phyloP scores from a whole-genome alignment of 2,797 vertebrate species.

The Lepus oiostolus region DNA sequence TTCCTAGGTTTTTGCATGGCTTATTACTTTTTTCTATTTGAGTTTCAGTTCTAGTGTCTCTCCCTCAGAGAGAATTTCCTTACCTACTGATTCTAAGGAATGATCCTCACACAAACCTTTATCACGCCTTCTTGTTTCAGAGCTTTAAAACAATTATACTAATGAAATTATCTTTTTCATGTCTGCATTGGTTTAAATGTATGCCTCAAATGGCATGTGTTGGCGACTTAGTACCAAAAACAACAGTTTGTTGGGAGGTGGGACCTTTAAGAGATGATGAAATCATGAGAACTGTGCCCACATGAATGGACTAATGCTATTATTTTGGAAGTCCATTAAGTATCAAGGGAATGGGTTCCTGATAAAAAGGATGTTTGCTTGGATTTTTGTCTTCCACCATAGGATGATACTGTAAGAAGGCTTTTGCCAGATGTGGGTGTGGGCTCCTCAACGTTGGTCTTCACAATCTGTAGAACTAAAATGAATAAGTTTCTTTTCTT shows the following conservation, averaged over 20 bases:
- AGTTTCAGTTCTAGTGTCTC: background rate
- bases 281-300: no score
- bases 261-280: no score
- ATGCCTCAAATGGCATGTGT: background rate
- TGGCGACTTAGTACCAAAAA: no score
- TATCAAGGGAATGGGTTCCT: no score
- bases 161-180: background rate
- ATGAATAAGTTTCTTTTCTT: background rate
- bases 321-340: no score
- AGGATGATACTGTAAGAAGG: no score
- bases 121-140: background rate
- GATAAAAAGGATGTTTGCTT: no score
- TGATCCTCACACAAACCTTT: background rate
- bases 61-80: background rate
- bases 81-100: background rate
- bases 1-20: background rate
- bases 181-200: background rate
- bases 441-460: background rate
- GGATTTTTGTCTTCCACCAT: background rate
- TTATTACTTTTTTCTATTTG: background rate
- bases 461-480: background rate
- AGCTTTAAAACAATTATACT: background rate
- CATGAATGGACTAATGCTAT: no score
- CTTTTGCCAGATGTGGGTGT: no score
- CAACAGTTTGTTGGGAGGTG: no score